Evolutionary conservation across 2,113 vertebrate species (phyloP).

Genomic region (Passer domesticus): DNA sequence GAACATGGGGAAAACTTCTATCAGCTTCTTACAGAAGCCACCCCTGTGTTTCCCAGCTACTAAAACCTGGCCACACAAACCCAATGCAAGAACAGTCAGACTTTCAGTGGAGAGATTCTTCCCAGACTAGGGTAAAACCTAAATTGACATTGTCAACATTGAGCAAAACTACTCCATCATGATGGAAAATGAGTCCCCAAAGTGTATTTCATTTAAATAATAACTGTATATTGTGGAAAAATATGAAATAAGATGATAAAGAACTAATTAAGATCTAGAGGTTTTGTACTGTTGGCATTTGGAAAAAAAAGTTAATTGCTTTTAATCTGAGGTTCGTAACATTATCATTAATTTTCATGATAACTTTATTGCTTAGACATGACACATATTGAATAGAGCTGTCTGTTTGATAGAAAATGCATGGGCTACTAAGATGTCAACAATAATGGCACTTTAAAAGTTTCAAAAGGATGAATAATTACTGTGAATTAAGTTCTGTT

Average conservation of each 20-base stretch:
- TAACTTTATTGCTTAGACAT: not conserved
- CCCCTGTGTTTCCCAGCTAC: not conserved
- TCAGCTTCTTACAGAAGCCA: not conserved
- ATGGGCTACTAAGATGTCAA: not conserved
- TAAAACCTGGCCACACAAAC: not conserved
- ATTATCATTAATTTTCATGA: conserved; percentile 11
- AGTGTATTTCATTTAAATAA: not conserved
- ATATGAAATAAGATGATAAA: not conserved
- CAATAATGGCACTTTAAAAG: not conserved
- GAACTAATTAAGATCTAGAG: conserved; percentile 31
- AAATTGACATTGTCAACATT: not conserved
- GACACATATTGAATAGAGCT: not conserved
- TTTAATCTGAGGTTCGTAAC: conserved; percentile 3
- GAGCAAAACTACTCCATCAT: not conserved
- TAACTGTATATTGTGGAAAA: not conserved
- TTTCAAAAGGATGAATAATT: not conserved
- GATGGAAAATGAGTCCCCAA: not conserved
- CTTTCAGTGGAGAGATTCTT: not conserved
- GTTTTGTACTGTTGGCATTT: conserved; percentile 9
- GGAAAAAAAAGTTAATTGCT: conserved; percentile 34
- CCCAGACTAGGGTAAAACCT: not conserved
- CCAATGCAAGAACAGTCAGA: not conserved
- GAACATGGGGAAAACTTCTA: not conserved
- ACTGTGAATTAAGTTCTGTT: not conserved
- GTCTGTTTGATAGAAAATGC: conserved; percentile 1